phyloP scores from a whole-genome alignment of 1,140 invertebrate genomes.

The Drosophila lowei region DNA sequence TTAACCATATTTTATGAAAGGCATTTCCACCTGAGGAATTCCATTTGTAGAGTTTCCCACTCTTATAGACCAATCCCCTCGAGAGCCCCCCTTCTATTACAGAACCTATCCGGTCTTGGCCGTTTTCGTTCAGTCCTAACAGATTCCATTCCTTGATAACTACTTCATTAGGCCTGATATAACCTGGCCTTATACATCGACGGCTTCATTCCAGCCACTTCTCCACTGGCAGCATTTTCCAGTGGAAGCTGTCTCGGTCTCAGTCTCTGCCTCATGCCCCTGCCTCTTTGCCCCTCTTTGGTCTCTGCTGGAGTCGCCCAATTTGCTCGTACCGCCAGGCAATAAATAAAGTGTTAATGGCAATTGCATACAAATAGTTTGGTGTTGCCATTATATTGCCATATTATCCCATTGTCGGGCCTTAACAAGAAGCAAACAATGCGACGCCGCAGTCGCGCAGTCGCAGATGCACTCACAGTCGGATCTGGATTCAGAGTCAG shows the following conservation, averaged over 20 bases:
- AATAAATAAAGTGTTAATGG: constrained; percentile 83
- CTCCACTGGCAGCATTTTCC: constrained; percentile 1
- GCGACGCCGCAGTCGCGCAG: constrained; percentile 49
- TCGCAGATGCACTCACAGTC: not conserved
- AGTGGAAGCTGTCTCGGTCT: constrained; percentile 7
- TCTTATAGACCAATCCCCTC: too few relatives aligned
- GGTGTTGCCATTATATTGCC: constrained; percentile 77
- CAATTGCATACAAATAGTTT: constrained; percentile 81
- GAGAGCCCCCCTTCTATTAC: not conserved
- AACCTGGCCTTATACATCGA: constrained; percentile 38
- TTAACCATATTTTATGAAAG: too few relatives aligned
- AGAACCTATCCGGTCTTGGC: constrained; percentile 15
- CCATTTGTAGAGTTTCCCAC: too few relatives aligned
- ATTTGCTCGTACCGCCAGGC: constrained; percentile 33
- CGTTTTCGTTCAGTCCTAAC: constrained; percentile 34
- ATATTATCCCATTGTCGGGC: constrained; percentile 67
- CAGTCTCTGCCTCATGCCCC: not conserved
- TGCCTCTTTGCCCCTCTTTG: not conserved
- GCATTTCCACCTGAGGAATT: too few relatives aligned
- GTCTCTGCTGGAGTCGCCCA: constrained; percentile 6
- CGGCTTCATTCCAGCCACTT: constrained; percentile 19
- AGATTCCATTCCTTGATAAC: constrained; percentile 64
- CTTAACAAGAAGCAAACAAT: constrained; percentile 81
- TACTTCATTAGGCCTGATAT: constrained; percentile 65
- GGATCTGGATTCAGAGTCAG: too few relatives aligned